phyloP scores from a whole-genome alignment of 2,113 vertebrate genomes.

The Danio rerio region GRCz12tu NC_133190.1:26179501-26180000 shows the following conservation, averaged over 20 bases:
- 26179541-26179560: constrained; percentile 91
- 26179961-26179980: constrained; percentile 75
- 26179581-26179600: constrained; percentile 82
- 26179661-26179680: constrained; percentile 64
- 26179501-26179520: constrained; percentile 88
- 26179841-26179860: no score
- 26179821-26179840: no score
- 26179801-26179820: no score
- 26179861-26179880: not conserved
- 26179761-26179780: not conserved
- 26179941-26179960: constrained; percentile 88
- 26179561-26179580: constrained; percentile 92
- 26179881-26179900: constrained; percentile 38
- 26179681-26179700: constrained; percentile 74
- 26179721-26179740: not conserved
- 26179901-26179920: constrained; percentile 80
- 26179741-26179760: not conserved
- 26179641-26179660: constrained; percentile 71
- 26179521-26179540: constrained; percentile 95
- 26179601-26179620: constrained; percentile 64
- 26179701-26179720: constrained; percentile 71
- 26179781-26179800: no score
- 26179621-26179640: constrained; percentile 74
- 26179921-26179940: constrained; percentile 85
- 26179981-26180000: constrained; percentile 81